phyloP scores from a whole-genome alignment of 2,113 vertebrate genomes.

The Columba livia region DNA sequence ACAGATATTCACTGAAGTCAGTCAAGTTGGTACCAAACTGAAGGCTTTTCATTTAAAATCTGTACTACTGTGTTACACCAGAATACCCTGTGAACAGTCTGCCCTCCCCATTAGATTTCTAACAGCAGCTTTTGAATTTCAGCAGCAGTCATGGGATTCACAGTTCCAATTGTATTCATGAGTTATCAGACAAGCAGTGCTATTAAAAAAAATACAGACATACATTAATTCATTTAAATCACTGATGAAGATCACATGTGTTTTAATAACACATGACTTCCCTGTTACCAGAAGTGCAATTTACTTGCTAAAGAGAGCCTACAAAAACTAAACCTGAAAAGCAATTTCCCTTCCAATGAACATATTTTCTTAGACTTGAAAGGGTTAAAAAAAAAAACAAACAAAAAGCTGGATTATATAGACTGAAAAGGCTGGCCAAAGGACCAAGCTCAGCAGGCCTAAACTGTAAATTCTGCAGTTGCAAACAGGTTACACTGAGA shows the following conservation, averaged over 20 bases:
- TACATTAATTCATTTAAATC: neutral
- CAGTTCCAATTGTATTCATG: fast-evolving
- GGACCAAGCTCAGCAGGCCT: neutral
- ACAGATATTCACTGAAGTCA: neutral
- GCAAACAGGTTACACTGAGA: neutral
- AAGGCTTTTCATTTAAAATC: neutral
- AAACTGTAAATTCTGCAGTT: fast-evolving
- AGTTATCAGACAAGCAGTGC: neutral
- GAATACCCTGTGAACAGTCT: neutral
- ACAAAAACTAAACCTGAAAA: neutral
- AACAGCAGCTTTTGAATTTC: neutral
- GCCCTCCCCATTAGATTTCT: neutral
- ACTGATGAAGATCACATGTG: neutral
- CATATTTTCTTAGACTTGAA: neutral
- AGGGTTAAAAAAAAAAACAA: neutral
- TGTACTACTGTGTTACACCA: neutral
- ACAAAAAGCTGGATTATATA: neutral
- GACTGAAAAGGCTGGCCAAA: neutral
- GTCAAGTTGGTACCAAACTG: neutral
- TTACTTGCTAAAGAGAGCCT: neutral
- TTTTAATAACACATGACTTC: neutral
- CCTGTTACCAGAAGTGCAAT: neutral
- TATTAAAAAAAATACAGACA: neutral
- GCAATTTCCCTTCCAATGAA: neutral
- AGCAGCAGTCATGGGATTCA: neutral